phyloP scores from a whole-genome alignment of 2,888 invertebrate species.

The Calephelis perditalis region DNA sequence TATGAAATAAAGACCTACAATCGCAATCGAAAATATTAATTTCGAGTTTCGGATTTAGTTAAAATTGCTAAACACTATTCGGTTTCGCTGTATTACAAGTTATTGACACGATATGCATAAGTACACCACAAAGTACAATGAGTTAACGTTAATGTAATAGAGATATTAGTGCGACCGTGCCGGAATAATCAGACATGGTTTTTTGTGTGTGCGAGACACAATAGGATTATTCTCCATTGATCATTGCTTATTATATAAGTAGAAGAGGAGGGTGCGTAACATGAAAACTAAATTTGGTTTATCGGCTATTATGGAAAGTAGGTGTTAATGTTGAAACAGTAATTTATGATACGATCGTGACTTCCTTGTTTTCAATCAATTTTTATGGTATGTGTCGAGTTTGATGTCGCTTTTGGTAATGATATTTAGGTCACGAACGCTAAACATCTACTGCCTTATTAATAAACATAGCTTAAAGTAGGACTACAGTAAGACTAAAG shows the following conservation, averaged over 20 bases:
- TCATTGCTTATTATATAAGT: constrained; percentile 77
- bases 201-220: constrained; percentile 70
- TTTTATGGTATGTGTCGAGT: constrained; percentile 40
- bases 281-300: constrained; percentile 79
- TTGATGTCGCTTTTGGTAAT: background rate
- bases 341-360: constrained; percentile 72
- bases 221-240: constrained; percentile 78
- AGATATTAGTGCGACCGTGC: constrained; percentile 74
- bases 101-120: constrained; percentile 20
- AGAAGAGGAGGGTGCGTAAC: constrained; percentile 71
- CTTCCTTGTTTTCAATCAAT: constrained; percentile 53
- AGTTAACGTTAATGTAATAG: constrained; percentile 66
- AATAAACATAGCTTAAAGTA: too few species aligned
- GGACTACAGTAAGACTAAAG: too few species aligned
- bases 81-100: constrained; percentile 13
- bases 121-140: constrained; percentile 45
- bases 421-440: too few species aligned
- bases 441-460: too few species aligned
- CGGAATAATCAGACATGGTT: constrained; percentile 74
- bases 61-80: too few species aligned
- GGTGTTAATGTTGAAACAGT: constrained; percentile 72
- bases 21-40: too few species aligned
- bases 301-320: constrained; percentile 78
- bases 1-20: too few species aligned
- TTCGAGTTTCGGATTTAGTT: too few species aligned